Evolutionary conservation across 2,888 invertebrate species (phyloP), one percentile per base, ranked within the genome.

Genomic region (Drosophila mimetica): DNA sequence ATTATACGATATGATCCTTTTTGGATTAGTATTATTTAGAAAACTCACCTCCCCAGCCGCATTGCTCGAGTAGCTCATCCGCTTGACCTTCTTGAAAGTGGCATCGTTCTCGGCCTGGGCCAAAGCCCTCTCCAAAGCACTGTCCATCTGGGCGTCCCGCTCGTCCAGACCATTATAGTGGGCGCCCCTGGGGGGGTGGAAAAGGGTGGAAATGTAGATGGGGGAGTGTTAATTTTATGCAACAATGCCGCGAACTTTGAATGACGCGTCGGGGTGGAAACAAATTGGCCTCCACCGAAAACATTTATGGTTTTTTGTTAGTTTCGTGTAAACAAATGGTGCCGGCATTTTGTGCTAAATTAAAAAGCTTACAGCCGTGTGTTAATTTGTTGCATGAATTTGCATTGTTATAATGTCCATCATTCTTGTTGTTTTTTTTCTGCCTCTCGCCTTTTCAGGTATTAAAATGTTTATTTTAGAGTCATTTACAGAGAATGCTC

Each of bases 41-140:
- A 4, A 20, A 41, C 18, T 13, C 92, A 95, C 95, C 92, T 95
- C 94, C 36, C 95, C 95, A 14, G 94, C 93, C 39, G 93, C 94
- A 78, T 94, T 94, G 75, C 94, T 94, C 39, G 95, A 95, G 84
- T 95, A 95, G 86, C 95, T 95, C 92, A 95, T 93, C 65, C 95
- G 92, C 85, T 95, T 95, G 20, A 95, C 95, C 91, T 95, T 95
- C 63, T 94, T 93, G 79, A 95, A 95, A 0, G 95, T 95, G 37
- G 94, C 94, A 81, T 95, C 95, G 61, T 93, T 92, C 14, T 95
- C 92, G 0, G 95, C 94, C 89, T 95, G 95, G 66, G 93, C 93
- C 0, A 95, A 92, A 0, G 95, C 95, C 39, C 94, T 94, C 79
- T 95, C 94, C 48, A 95, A 85, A 48, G 93, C 94, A 8, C 93